These are phyloP conservation scores for Tarsius wallacei DNA, from an alignment of 2,797 vertebrate species.

Conservation along the genomic window DNA sequence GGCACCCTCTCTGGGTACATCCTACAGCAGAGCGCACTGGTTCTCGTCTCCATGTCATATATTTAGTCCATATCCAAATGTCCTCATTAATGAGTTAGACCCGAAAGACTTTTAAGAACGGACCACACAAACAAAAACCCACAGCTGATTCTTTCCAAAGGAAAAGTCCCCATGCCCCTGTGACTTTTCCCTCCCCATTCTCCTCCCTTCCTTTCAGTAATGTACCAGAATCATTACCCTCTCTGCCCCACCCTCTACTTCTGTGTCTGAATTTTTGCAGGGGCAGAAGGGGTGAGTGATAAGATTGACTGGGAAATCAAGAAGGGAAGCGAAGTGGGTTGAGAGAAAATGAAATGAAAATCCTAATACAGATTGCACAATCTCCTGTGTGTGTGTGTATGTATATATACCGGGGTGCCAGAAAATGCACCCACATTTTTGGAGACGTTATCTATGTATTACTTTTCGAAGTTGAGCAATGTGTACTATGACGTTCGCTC, in stretches of 20 bases:
- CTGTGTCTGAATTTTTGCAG: neutral
- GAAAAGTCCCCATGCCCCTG: neutral
- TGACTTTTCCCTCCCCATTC: neutral
- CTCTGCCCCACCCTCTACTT: neutral
- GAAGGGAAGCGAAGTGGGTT: neutral
- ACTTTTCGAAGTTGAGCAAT: no score
- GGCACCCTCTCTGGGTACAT: neutral
- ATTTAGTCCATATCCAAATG: neutral
- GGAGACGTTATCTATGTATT: no score
- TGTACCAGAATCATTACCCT: neutral
- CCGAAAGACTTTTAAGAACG: neutral
- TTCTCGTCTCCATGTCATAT: neutral
- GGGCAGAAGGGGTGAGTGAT: neutral
- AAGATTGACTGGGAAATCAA: neutral
- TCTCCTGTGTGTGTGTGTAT: no score
- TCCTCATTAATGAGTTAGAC: neutral
- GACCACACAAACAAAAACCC: neutral
- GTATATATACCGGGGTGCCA: no score
- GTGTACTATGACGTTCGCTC: no score
- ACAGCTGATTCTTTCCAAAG: slow-evolving; percentile 21
- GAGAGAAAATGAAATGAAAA: slow-evolving; percentile 48
- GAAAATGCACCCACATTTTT: no score
- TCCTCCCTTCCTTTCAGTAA: neutral
- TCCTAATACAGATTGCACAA: neutral
- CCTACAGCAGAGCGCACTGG: neutral